These are phyloP conservation scores for Alfaro cultratus DNA, from an alignment of 2,797 vertebrate genomes.

Conservation along the genomic window DNA sequence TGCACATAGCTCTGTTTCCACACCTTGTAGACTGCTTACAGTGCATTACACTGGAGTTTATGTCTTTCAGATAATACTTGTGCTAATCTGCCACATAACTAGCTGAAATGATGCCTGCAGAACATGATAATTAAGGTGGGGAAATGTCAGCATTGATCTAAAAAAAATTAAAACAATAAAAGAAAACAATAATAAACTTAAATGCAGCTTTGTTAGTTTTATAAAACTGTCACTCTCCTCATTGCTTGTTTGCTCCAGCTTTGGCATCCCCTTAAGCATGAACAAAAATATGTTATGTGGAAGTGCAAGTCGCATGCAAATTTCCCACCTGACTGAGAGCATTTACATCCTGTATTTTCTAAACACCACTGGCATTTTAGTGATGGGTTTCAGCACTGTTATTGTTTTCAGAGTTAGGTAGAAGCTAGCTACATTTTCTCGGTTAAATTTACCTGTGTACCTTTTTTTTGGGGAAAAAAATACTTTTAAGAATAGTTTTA, in stretches of 20 bases:
- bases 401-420: no score
- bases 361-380: no score
- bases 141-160: not conserved
- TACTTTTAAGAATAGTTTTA: no score
- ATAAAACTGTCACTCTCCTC: not conserved
- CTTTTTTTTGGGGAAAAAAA: no score
- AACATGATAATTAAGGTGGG: not conserved
- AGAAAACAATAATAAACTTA: not conserved
- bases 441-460: no score
- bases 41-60: not conserved
- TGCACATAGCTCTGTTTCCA: not conserved
- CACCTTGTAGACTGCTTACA: not conserved
- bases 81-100: not conserved
- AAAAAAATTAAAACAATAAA: not conserved
- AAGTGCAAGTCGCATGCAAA: no score
- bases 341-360: no score
- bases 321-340: no score
- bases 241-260: not conserved
- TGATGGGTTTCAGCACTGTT: no score
- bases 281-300: no score
- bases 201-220: not conserved
- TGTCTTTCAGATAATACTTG: not conserved
- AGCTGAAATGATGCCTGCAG: not conserved
- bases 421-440: no score
- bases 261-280: not conserved